Evolutionary conservation across 2,797 vertebrate genomes (phyloP).

Genomic region (Lepilemur septentrionalis): DNA sequence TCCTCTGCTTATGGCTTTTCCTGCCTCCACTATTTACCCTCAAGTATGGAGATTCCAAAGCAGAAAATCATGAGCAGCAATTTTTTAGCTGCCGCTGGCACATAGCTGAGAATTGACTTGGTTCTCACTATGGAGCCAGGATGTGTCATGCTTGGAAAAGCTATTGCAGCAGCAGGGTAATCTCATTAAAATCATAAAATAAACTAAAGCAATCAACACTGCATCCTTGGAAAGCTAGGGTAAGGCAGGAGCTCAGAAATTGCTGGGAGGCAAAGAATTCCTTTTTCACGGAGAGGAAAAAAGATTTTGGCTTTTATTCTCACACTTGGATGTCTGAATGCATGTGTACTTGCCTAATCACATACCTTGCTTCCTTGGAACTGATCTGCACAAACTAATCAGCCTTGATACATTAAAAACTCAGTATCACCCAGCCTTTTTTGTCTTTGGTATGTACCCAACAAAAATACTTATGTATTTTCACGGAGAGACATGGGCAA

Average conservation of each 20-base stretch:
- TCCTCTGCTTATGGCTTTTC: slow-evolving; percentile 19
- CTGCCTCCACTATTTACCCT: slow-evolving; percentile 51
- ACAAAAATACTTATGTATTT: slow-evolving; percentile 30
- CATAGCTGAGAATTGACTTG: slow-evolving; percentile 64
- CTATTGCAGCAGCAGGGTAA: slow-evolving; percentile 73
- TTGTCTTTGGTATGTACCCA: slow-evolving; percentile 30
- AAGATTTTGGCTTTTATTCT: slow-evolving; percentile 10
- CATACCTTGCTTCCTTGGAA: slow-evolving; percentile 51
- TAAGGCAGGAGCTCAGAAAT: slow-evolving; percentile 58
- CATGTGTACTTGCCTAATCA: slow-evolving; percentile 17
- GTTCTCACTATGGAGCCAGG: slow-evolving; percentile 69
- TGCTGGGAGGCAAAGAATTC: slow-evolving; percentile 64
- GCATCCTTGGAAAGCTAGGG: slow-evolving; percentile 68
- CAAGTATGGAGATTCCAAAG: slow-evolving; percentile 49
- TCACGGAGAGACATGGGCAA: background rate
- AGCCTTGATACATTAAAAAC: slow-evolving; percentile 55
- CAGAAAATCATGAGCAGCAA: slow-evolving; percentile 59
- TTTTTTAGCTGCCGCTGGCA: slow-evolving; percentile 61
- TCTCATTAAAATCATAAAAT: slow-evolving; percentile 80
- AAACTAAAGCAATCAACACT: slow-evolving; percentile 75
- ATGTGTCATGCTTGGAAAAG: slow-evolving; percentile 75
- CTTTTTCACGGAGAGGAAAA: background rate
- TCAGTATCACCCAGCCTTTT: slow-evolving; percentile 32
- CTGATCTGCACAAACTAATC: slow-evolving; percentile 10
- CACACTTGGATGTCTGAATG: slow-evolving; percentile 17